These are phyloP conservation scores for Trematomus loennbergii DNA, from an alignment of 2,113 vertebrate species.

Conservation along the genomic window DNA sequence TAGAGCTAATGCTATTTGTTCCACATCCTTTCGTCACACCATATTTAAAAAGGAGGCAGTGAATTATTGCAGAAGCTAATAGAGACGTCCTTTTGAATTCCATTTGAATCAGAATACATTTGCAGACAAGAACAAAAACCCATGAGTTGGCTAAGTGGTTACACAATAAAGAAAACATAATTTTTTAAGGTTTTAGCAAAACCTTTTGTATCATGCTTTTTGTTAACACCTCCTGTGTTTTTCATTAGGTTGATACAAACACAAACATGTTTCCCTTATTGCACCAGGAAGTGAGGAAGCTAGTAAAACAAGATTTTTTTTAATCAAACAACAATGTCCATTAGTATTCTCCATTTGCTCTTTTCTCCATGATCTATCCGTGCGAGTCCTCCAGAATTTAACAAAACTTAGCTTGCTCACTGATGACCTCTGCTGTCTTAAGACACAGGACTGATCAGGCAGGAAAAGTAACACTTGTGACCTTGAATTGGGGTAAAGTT, in stretches of 20 bases:
- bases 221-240: neutral
- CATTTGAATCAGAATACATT: constrained; percentile 49
- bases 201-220: constrained; percentile 10
- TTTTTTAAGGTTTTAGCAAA: constrained; percentile 16
- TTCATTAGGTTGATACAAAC: neutral
- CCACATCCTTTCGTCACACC: constrained; percentile 72
- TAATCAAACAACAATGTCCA: neutral
- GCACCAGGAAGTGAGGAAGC: neutral
- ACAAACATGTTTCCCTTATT: neutral
- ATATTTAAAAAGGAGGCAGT: constrained; percentile 61
- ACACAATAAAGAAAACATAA: neutral
- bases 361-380: neutral
- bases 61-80: constrained; percentile 65
- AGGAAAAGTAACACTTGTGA: constrained; percentile 35
- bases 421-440: constrained; percentile 18
- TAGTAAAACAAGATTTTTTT: neutral
- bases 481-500: constrained; percentile 42
- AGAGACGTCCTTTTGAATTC: constrained; percentile 67
- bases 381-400: neutral
- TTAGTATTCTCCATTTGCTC: neutral
- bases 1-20: constrained; percentile 79
- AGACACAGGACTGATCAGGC: constrained; percentile 13
- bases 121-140: constrained; percentile 30
- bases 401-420: constrained; percentile 16
- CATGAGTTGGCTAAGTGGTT: constrained; percentile 25